phyloP scores from a whole-genome alignment of 2,797 vertebrate species.

The Xenentodon cancila region DNA sequence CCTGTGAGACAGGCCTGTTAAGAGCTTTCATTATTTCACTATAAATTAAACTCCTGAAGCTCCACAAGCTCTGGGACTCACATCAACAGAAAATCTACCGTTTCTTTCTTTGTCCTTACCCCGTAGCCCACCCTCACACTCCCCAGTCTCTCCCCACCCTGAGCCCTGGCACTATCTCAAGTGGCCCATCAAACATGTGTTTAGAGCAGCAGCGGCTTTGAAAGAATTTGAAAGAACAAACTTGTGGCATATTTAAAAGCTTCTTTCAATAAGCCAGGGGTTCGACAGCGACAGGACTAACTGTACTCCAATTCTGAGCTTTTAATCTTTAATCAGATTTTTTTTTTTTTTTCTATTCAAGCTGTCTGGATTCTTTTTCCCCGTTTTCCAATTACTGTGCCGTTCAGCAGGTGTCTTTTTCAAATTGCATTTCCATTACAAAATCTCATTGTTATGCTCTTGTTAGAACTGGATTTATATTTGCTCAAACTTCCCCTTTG shows the following conservation, averaged over 20 bases:
- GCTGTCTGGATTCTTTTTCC: conserved; percentile 7
- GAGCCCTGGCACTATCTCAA: conserved; percentile 22
- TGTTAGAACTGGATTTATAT: conserved; percentile 13
- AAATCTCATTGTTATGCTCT: conserved; percentile 29
- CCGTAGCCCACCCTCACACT: conserved; percentile 2
- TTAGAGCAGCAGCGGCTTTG: conserved; percentile 42
- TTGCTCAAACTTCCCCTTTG: conserved; percentile 26
- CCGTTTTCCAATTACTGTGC: conserved; percentile 31
- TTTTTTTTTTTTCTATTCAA: neutral
- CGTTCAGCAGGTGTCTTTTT: conserved; percentile 3
- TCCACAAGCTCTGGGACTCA: conserved; percentile 41
- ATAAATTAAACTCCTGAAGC: conserved; percentile 61
- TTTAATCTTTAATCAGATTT: conserved; percentile 21
- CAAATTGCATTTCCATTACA: conserved; percentile 12
- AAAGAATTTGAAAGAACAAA: conserved; percentile 52
- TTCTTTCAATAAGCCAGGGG: conserved; percentile 39
- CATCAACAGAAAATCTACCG: conserved; percentile 54
- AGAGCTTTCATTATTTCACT: conserved; percentile 65
- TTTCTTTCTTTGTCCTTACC: conserved; percentile 46
- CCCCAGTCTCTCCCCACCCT: neutral
- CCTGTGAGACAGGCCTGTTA: conserved; percentile 25
- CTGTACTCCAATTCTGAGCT: conserved; percentile 5
- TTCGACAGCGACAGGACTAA: conserved; percentile 19
- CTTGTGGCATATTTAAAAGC: conserved; percentile 47
- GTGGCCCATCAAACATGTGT: conserved; percentile 48